Evolutionary conservation across 2,888 invertebrate species (phyloP).

Genomic region (Pasiphila rectangulata): DNA sequence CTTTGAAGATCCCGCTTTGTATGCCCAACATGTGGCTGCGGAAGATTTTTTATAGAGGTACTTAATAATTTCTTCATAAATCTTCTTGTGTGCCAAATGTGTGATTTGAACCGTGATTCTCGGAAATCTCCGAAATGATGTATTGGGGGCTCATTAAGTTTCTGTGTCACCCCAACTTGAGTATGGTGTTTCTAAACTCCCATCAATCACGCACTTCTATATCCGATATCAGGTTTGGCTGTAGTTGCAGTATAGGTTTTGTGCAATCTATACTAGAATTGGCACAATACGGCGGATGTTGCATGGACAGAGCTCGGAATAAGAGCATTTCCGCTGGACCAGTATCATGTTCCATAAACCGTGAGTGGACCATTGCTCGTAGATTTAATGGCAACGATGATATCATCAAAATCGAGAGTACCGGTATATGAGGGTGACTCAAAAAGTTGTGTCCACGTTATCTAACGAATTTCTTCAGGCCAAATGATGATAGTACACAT

Average conservation of each 20-base stretch:
- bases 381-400: too few relatives aligned
- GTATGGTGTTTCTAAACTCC: conserved; percentile 10
- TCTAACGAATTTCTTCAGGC: too few relatives aligned
- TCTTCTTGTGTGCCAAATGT: conserved; percentile 34
- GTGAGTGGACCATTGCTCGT: conserved; percentile 20
- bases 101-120: conserved; percentile 30
- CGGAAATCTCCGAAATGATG: conserved; percentile 22
- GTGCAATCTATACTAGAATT: conserved; percentile 43
- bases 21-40: conserved; percentile 46
- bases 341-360: conserved; percentile 36
- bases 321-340: conserved; percentile 57
- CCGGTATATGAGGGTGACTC: too few relatives aligned
- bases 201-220: conserved; percentile 13
- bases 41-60: conserved; percentile 22
- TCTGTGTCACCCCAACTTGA: conserved; percentile 22
- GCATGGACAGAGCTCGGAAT: conserved; percentile 54
- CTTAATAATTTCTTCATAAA: conserved; percentile 35
- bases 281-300: conserved; percentile 67
- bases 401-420: too few relatives aligned
- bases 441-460: too few relatives aligned
- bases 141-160: conserved; percentile 27
- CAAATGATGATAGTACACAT: too few relatives aligned
- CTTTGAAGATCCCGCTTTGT: conserved; percentile 66
- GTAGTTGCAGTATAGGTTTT: conserved; percentile 9
- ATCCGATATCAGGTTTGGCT: conserved; percentile 6